Conservation (phyloP, 2,888 invertebrate genomes). For the Nudaria mundana region DNA sequence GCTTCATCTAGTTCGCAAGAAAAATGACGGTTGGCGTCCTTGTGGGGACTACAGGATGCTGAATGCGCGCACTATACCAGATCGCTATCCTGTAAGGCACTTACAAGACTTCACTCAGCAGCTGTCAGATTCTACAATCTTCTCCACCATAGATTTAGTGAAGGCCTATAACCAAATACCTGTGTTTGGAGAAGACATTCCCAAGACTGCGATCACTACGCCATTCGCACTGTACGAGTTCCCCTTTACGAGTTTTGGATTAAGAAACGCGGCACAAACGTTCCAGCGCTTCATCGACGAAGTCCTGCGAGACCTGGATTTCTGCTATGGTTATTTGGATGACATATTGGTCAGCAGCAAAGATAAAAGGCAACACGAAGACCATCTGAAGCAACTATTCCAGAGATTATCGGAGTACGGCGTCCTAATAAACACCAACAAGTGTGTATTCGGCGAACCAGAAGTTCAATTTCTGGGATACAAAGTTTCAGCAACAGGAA, state of each 20-base stretch:
- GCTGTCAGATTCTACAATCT: conserved; percentile 1
- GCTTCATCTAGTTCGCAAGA: background rate
- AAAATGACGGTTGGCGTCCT: conserved; percentile 2
- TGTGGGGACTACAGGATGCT: background rate
- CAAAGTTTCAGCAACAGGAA: background rate
- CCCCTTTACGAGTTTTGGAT: background rate
- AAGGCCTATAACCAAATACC: background rate
- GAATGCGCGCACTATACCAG: conserved; percentile 3
- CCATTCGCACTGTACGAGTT: conserved; percentile 9
- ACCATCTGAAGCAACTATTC: background rate
- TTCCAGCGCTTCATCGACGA: background rate
- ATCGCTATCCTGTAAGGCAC: conserved; percentile 3
- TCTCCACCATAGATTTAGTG: background rate
- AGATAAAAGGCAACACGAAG: background rate
- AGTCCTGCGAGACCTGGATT: background rate
- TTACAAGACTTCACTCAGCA: conserved; percentile 1
- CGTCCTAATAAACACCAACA: background rate
- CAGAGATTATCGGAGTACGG: background rate
- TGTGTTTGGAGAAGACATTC: conserved; percentile 6
- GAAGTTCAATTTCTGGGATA: background rate
- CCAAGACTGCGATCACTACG: conserved; percentile 11
- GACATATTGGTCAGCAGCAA: background rate
- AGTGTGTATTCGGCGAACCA: background rate
- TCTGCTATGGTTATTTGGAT: background rate
- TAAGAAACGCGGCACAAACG: background rate